A percentile compares a stretch with the other conserved stretches of the same genome.
phyloP scores from a whole-genome alignment of 2,888 invertebrate species.

The Pachymerium ferrugineum region DNA sequence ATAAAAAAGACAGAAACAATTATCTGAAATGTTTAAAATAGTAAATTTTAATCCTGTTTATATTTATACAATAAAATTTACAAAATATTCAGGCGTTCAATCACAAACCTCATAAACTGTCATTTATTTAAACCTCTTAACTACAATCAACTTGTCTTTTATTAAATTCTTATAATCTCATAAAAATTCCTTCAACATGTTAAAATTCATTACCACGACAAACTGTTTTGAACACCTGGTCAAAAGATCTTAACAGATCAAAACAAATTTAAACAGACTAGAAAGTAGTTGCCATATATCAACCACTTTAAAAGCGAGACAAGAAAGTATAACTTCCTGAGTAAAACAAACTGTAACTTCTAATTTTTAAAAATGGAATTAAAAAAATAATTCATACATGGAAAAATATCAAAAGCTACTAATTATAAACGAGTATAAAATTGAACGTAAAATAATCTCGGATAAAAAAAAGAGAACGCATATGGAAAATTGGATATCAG shows the following conservation, averaged over 20 bases:
- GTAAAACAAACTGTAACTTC: neutral
- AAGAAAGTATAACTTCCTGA: neutral
- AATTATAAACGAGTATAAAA: neutral
- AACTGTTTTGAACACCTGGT: neutral
- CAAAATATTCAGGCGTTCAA: neutral
- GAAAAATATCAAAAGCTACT: slow-evolving; percentile 13
- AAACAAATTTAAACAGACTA: neutral
- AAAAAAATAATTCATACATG: neutral
- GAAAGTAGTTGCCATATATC: neutral
- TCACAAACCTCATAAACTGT: no score
- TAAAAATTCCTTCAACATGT: no score
- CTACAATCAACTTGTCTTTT: neutral
- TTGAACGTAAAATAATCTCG: neutral
- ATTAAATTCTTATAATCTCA: no score
- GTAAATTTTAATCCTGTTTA: slow-evolving; percentile 7
- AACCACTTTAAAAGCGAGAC: neutral
- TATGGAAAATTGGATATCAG: neutral
- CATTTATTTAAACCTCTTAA: no score
- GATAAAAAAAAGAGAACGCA: neutral
- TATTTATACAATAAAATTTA: slow-evolving; percentile 8
- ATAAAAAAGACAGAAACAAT: no score
- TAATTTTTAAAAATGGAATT: neutral
- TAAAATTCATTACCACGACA: no score
- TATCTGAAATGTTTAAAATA: no score
- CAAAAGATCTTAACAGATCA: neutral